Conservation (phyloP, 2,888 invertebrate species). For the Schizotus pectinicornis region DNA sequence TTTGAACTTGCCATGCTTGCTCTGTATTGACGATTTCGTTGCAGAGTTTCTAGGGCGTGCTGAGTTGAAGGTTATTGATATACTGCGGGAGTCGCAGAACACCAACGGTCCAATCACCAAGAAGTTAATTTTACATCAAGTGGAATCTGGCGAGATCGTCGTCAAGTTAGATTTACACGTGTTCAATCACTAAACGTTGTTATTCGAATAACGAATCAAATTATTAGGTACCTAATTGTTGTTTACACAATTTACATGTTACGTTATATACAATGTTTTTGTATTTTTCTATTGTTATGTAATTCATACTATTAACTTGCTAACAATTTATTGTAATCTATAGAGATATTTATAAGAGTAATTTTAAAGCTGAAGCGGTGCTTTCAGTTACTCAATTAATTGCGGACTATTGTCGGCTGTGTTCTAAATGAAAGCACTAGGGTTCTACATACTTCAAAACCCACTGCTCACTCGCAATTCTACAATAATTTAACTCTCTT, state of each 20-base stretch:
- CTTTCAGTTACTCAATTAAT: no score
- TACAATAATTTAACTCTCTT: no score
- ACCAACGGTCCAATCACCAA: slow-evolving; percentile 70
- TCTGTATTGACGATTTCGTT: not conserved
- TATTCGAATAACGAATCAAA: slow-evolving; percentile 3
- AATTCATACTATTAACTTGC: slow-evolving; percentile 6
- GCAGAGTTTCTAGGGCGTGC: slow-evolving; percentile 75
- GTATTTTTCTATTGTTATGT: slow-evolving; percentile 27
- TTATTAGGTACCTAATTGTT: not conserved
- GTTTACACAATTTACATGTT: slow-evolving; percentile 5
- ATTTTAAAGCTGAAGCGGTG: no score
- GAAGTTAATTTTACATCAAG: slow-evolving; percentile 70
- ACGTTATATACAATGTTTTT: slow-evolving; percentile 17
- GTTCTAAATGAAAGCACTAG: no score
- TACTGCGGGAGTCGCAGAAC: slow-evolving; percentile 64
- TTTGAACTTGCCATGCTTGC: no score
- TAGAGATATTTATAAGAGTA: slow-evolving; percentile 7
- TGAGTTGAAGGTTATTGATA: slow-evolving; percentile 70
- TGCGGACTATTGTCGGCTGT: no score
- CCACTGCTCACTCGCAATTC: no score
- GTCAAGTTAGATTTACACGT: slow-evolving; percentile 75
- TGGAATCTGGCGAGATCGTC: slow-evolving; percentile 71
- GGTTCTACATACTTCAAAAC: no score
- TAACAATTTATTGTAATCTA: slow-evolving; percentile 10
- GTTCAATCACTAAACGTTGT: slow-evolving; percentile 55